These are phyloP conservation scores for Acanthaster planci DNA, from an alignment of 35 echinoderm and acorn worm species.

Conservation along the genomic window DNA sequence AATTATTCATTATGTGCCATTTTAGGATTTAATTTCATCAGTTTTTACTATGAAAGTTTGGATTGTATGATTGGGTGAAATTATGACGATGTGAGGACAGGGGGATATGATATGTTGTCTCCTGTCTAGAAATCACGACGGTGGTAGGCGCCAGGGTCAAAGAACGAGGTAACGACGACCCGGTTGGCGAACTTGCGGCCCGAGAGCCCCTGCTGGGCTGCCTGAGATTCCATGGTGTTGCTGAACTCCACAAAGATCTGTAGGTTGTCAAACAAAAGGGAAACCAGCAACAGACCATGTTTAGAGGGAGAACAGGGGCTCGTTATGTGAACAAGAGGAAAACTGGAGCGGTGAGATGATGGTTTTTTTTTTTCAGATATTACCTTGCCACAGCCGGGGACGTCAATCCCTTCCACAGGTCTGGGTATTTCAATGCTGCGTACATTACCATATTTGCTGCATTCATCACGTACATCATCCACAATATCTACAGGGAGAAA, in stretches of 20 bases:
- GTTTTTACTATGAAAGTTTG: no score
- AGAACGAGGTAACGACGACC: slow-evolving; percentile 87
- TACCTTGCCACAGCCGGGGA: slow-evolving; percentile 93
- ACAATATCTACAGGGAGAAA: slow-evolving; percentile 73
- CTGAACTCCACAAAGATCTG: slow-evolving; percentile 98
- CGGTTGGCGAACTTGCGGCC: slow-evolving; percentile 98
- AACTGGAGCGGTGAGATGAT: no score
- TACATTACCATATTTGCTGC: slow-evolving; percentile 86
- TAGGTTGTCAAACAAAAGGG: not conserved
- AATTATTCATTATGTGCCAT: no score
- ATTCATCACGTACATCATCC: slow-evolving; percentile 92
- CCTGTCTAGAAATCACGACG: slow-evolving; percentile 76
- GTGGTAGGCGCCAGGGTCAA: slow-evolving; percentile 81
- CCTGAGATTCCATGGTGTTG: slow-evolving; percentile 75
- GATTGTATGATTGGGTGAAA: no score
- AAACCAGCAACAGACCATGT: not conserved
- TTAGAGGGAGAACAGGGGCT: no score
- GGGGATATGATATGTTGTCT: not conserved
- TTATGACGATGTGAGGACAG: no score
- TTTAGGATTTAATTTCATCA: no score
- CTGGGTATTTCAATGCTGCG: slow-evolving; percentile 87
- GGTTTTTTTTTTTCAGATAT: not conserved
- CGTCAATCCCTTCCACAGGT: slow-evolving; percentile 76
- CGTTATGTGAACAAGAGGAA: not conserved
- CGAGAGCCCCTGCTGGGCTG: slow-evolving; percentile 82